A percentile compares a stretch with the other conserved stretches of the same genome.
These are phyloP conservation scores for Acronicta alni DNA, from an alignment of 2,888 invertebrate species.

Conservation along the genomic window DNA sequence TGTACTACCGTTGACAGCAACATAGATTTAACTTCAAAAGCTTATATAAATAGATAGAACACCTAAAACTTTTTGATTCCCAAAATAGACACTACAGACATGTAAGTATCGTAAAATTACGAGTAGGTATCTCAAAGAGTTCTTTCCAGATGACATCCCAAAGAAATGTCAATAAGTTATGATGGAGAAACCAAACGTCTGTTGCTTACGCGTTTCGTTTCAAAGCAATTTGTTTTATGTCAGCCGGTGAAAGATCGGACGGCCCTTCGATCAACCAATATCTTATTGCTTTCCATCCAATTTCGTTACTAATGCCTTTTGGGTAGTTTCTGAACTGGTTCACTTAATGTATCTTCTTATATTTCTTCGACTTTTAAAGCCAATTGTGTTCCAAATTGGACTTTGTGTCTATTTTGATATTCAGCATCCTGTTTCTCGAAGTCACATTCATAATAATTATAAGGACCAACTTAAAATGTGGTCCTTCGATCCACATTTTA, in stretches of 20 bases:
- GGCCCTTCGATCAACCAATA: constrained; percentile 58
- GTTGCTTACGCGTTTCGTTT: constrained; percentile 44
- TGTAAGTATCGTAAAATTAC: neutral
- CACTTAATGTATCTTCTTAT: constrained; percentile 1
- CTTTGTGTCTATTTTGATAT: neutral
- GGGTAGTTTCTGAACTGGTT: constrained; percentile 51
- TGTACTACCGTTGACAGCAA: too few relatives aligned
- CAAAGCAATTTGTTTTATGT: constrained; percentile 49
- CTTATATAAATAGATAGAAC: too few relatives aligned
- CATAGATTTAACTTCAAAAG: too few relatives aligned
- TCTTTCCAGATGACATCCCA: constrained; percentile 24
- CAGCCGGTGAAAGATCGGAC: constrained; percentile 35
- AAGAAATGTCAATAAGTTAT: constrained; percentile 45
- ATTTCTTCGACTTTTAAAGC: constrained; percentile 13
- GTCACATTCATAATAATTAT: neutral
- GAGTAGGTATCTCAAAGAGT: constrained; percentile 10
- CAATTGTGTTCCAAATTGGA: neutral
- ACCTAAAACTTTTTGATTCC: neutral
- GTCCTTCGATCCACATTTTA: neutral
- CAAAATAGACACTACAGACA: constrained; percentile 12
- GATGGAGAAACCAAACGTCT: constrained; percentile 34
- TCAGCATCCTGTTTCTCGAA: neutral
- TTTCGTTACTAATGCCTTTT: constrained; percentile 55
- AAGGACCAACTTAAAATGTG: neutral
- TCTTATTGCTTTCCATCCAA: constrained; percentile 62